phyloP scores from a whole-genome alignment of 1,140 invertebrate species.

The Polyergus mexicanus region DNA sequence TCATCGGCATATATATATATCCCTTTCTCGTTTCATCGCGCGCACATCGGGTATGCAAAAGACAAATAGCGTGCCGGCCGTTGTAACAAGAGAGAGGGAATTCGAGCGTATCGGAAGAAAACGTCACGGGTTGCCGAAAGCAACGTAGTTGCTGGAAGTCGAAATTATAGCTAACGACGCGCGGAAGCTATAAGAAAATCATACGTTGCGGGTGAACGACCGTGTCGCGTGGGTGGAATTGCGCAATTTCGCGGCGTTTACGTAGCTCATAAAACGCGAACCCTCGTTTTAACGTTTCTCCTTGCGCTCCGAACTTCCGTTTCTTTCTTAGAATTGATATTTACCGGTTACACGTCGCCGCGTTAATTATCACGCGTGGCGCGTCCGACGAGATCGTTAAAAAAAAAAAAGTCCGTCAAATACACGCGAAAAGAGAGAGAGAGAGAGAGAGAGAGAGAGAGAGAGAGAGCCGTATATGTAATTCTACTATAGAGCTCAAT shows the following conservation, averaged over 20 bases:
- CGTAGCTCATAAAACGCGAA: slow-evolving; percentile 59
- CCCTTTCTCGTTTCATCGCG: neutral
- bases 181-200: slow-evolving; percentile 70
- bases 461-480: no score
- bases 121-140: slow-evolving; percentile 31
- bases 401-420: neutral
- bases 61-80: slow-evolving; percentile 49
- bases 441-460: no score
- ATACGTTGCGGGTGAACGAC: slow-evolving; percentile 72
- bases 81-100: neutral
- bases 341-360: slow-evolving; percentile 59
- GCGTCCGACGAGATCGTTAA: slow-evolving; percentile 13
- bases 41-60: slow-evolving; percentile 9
- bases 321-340: slow-evolving; percentile 59
- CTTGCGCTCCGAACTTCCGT: slow-evolving; percentile 57
- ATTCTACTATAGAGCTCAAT: neutral
- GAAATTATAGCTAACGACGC: slow-evolving; percentile 64
- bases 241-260: slow-evolving; percentile 68
- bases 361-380: slow-evolving; percentile 62
- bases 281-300: slow-evolving; percentile 57
- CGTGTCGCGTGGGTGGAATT: slow-evolving; percentile 71
- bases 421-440: no score
- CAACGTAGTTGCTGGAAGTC: slow-evolving; percentile 34
- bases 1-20: neutral
- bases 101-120: slow-evolving; percentile 26